phyloP scores from a whole-genome alignment of 2,888 invertebrate genomes.

The Brachypterus glaber region DNA sequence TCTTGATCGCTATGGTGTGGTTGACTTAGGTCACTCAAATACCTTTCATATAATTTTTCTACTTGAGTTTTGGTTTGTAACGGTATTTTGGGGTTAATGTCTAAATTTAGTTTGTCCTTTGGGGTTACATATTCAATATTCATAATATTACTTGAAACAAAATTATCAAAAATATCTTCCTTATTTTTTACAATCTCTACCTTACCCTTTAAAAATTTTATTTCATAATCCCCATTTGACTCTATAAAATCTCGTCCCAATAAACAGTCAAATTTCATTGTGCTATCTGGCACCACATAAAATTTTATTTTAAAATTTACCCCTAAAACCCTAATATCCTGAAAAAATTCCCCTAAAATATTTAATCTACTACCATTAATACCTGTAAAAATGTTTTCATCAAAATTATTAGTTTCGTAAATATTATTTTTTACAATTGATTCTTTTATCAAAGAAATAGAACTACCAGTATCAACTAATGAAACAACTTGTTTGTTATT shows the following conservation, averaged over 20 bases:
- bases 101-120: background rate
- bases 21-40: no score
- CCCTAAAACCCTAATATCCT: background rate
- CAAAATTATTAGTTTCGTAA: background rate
- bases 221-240: background rate
- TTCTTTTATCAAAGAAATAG: background rate
- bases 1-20: no score
- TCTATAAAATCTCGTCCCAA: background rate
- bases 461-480: background rate
- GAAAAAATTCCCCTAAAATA: background rate
- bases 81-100: background rate
- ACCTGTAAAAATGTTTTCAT: background rate
- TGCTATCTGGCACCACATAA: background rate
- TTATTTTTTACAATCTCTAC: background rate
- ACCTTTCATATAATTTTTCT: background rate
- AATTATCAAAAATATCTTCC: no score
- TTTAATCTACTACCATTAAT: background rate
- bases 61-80: background rate
- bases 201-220: background rate
- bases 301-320: background rate
- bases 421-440: background rate
- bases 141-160: background rate
- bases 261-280: background rate
- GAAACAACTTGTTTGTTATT: no score
- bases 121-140: background rate